Evolutionary conservation across 2,888 invertebrate genomes (phyloP).

Genomic region (Teleiodes luculella): DNA sequence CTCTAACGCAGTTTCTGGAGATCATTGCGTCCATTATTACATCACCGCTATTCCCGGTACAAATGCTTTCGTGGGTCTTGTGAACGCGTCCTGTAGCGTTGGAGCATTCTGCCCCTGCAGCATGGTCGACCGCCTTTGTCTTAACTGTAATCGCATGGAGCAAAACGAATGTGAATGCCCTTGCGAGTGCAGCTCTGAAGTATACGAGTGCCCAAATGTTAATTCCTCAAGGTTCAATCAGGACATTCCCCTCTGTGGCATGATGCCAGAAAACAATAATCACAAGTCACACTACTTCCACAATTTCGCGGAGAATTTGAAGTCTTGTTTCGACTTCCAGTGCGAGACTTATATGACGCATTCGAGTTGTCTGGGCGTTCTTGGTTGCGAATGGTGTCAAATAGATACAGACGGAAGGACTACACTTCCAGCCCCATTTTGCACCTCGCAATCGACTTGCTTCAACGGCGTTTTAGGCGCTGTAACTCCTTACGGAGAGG

Average conservation of each 20-base stretch:
- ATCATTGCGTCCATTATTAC: conserved; percentile 92
- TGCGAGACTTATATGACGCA: conserved; percentile 83
- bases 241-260: conserved; percentile 64
- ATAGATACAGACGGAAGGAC: conserved; percentile 86
- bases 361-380: conserved; percentile 83
- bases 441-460: conserved; percentile 88
- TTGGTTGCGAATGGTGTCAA: conserved; percentile 96
- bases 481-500: conserved; percentile 89
- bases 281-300: conserved; percentile 72
- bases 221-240: conserved; percentile 50
- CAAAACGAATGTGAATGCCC: conserved; percentile 97
- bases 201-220: conserved; percentile 56
- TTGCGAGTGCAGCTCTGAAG: conserved; percentile 88
- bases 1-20: conserved; percentile 91
- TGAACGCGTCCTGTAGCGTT: conserved; percentile 91
- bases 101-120: conserved; percentile 95
- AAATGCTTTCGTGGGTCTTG: conserved; percentile 92
- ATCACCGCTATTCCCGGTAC: conserved; percentile 88
- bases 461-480: conserved; percentile 92
- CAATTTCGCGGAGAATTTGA: conserved; percentile 75
- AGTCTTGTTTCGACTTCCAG: conserved; percentile 82
- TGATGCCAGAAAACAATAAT: conserved; percentile 68
- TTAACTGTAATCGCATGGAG: conserved; percentile 96
- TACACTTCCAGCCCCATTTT: conserved; percentile 84
- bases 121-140: conserved; percentile 90